Conservation (phyloP, 2,797 vertebrate genomes). For the Steatocranus sp. region DNA sequence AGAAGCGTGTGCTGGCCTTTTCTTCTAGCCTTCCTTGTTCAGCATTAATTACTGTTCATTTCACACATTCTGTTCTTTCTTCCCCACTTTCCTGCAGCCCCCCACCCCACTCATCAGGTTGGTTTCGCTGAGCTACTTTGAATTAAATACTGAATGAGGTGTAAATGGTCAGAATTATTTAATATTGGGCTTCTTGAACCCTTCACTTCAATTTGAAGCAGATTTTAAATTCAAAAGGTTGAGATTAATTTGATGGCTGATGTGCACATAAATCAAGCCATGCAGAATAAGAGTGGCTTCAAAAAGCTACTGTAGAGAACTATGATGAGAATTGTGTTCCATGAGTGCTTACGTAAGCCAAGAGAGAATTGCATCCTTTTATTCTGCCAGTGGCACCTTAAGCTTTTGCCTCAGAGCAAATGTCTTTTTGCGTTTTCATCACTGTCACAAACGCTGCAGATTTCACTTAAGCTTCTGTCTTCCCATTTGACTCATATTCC, state of each 20-base stretch:
- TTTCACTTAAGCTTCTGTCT: neutral
- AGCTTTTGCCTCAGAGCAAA: constrained; percentile 29
- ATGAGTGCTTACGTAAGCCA: neutral
- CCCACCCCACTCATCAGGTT: neutral
- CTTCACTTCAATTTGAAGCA: constrained; percentile 9
- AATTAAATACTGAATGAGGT: constrained; percentile 28
- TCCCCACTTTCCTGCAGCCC: neutral
- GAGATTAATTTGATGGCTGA: constrained; percentile 26
- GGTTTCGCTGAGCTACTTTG: neutral
- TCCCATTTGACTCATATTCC: constrained; percentile 14
- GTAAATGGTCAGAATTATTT: constrained; percentile 23
- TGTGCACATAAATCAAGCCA: constrained; percentile 23
- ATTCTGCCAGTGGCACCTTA: constrained; percentile 16
- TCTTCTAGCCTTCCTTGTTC: constrained; percentile 57
- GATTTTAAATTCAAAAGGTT: constrained; percentile 1
- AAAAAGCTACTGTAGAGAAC: neutral
- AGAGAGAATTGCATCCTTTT: constrained; percentile 11
- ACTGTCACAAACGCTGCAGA: constrained; percentile 16
- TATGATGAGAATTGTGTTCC: neutral
- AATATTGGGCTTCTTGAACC: constrained; percentile 11
- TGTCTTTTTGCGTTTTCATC: constrained; percentile 43
- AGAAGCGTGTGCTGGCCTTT: constrained; percentile 49
- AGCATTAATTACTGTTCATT: constrained; percentile 74
- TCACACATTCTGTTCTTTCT: constrained; percentile 51
- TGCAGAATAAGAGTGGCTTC: neutral